Base-by-base conservation (phyloP, 2,113 vertebrate species). In the Dipodomys spectabilis region DNA sequence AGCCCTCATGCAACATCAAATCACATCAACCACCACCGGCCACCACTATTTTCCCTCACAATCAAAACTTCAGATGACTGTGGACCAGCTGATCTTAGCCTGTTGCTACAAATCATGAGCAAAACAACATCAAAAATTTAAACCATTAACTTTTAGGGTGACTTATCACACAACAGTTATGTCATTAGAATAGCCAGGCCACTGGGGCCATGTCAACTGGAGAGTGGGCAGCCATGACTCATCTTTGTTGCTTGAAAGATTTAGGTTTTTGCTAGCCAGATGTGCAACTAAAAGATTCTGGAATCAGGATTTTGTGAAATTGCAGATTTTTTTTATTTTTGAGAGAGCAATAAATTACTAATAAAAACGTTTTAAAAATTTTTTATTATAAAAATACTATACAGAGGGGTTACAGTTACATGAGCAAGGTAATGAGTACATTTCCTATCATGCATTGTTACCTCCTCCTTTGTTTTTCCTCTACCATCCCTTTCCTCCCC, bases 1-100 rank as follows among this genome's bases (percentile, higher is more conserved):
- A 16, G 22, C 2, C 11, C 39, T n/a, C n/a, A 19, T 4, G 18
- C 2, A 74, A 9, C 0, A 1, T 30, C 3, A 23, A 18, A 6
- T 7, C 1, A 13, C 64, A 28, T 60, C 71, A 10, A 9, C 30
- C 1, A 12, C 2, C 71, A 81, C n/a, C 7, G 16, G 28, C 77
- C 53, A 45, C 15, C 20, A 53, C 64, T n/a, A 10, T 2, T 7
- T 57, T 35, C 13, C 28, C n/a, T 22, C 53, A 23, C 10, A 19
- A 0, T n/a, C 6, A 8, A 60, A 68, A 9, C 7, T 68, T 74
- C 18, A 32, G 25, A 53, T 23, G 23, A n/a, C 30, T 10, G 4
- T 22, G 25, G 49, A 22, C 10, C 6, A 28, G 44, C 12, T 30
- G 19, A 65, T 7, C 7, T 57, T 82, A 77, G 19, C 44, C 18